Base-by-base conservation (phyloP, 1,140 invertebrate species). In the Lycorma delicatula region DNA sequence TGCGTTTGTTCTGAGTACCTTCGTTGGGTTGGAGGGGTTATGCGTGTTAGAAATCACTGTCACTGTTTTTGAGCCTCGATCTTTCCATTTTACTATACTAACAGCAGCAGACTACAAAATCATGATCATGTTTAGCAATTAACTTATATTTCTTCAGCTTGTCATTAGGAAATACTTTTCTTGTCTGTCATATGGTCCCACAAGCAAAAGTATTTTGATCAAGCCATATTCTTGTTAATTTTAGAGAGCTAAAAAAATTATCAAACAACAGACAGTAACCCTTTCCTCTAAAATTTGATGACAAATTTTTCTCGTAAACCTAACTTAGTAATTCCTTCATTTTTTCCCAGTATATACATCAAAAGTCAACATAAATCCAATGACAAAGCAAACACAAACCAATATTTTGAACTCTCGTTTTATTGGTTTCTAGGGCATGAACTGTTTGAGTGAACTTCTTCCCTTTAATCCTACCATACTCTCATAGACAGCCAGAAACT, bases 361-460 rank as follows among this genome's bases (percentile, higher is more conserved):
- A 22, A 65, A 54, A 52, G 66, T 58, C 55, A 65, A 63, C 13
- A 54, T 60, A 56, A 60, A 68, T 25, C 67, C 64, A 38, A 60
- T 64, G 27, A 55, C 31, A 53, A 65, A 38, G 60, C 69, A 64
- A 46, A 62, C 59, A 18, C 63, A 28, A 13, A 59, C 49, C 68
- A 68, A 71, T 2, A 70, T 56, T 62, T 70, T 71, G 29, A 69
- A 68, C 9, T 69, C 69, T 52, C 65, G 28, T 60, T 72, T 70
- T 22, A 64, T 65, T 1, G 66, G 67, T 55, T 71, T 70, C 48
- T 67, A 29, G 7, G 68, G 68, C 31, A 67, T 46, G 54, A 69
- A 71, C 53, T 70, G 66, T 31, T 70, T 68, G 25, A 67, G 41
- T 9, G 54, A 54, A 36, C 60, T 63, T 44, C 66, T 51, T 1